These are phyloP conservation scores for Catocala fraxini DNA, from an alignment of 2,888 invertebrate genomes.

Conservation along the genomic window DNA sequence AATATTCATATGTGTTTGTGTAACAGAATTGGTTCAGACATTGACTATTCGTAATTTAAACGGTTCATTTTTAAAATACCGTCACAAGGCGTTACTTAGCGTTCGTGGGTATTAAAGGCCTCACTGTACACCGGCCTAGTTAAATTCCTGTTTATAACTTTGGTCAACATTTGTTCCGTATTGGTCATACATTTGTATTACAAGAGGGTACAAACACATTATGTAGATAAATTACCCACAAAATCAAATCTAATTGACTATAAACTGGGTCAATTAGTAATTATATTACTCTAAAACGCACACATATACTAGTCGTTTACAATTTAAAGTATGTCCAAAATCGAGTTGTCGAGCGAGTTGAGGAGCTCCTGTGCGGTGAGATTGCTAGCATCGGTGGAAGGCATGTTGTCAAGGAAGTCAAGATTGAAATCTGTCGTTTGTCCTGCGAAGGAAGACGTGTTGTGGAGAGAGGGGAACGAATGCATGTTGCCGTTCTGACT, in stretches of 20 bases:
- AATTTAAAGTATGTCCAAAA: conserved; percentile 89
- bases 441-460: conserved; percentile 81
- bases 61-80: no score
- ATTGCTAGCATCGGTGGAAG: conserved; percentile 91
- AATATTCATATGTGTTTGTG: no score
- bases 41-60: no score
- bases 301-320: conserved; percentile 17
- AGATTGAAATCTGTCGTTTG: conserved; percentile 91
- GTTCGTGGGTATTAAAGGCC: conserved; percentile 14
- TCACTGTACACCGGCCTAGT: conserved; percentile 51
- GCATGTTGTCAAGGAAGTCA: conserved; percentile 95
- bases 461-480: conserved; percentile 72
- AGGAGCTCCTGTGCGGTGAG: conserved; percentile 94
- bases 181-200: conserved; percentile 66
- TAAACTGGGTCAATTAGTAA: conserved; percentile 53
- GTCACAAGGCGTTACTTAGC: no score
- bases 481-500: conserved; percentile 50
- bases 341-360: conserved; percentile 94
- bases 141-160: conserved; percentile 80
- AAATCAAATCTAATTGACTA: conserved; percentile 59
- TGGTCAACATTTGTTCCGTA: conserved; percentile 76
- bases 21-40: no score
- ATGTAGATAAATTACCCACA: conserved; percentile 49
- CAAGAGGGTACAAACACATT: conserved; percentile 45
- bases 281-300: conserved; percentile 41